Evolutionary conservation across 1,140 invertebrate genomes (phyloP).

Genomic region (Drosophila lowei): DNA sequence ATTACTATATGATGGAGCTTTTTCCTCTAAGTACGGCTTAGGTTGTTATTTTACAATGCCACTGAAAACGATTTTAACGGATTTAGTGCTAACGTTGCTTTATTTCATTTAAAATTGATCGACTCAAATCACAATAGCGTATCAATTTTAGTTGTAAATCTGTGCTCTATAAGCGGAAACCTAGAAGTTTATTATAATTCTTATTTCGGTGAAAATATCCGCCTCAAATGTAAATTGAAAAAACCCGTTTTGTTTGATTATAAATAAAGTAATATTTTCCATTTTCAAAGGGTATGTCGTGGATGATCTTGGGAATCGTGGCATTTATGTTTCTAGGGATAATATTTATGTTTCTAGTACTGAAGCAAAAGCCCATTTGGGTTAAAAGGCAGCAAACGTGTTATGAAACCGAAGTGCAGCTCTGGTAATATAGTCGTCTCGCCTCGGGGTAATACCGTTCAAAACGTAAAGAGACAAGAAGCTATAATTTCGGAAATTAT

Average conservation of each 20-base stretch:
- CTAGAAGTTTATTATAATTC: constrained; percentile 38
- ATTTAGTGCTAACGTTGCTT: constrained; percentile 59
- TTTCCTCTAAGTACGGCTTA: constrained; percentile 51
- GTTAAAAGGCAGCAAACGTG: constrained; percentile 85
- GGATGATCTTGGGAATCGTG: constrained; percentile 67
- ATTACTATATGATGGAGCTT: constrained; percentile 48
- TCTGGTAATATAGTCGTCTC: constrained; percentile 81
- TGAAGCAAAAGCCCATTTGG: constrained; percentile 84
- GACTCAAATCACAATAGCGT: constrained; percentile 41
- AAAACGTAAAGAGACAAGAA: constrained; percentile 36
- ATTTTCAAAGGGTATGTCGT: constrained; percentile 78
- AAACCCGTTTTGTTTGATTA: background rate
- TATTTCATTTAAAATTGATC: no score
- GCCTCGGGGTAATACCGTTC: constrained; percentile 36
- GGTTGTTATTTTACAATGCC: constrained; percentile 59
- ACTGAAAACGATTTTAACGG: constrained; percentile 27
- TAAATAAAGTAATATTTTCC: background rate
- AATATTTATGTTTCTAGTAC: constrained; percentile 82
- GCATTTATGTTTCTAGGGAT: constrained; percentile 81
- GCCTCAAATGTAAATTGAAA: constrained; percentile 27
- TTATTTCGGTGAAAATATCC: constrained; percentile 30
- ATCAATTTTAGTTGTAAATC: constrained; percentile 72
- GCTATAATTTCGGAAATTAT: constrained; percentile 18
- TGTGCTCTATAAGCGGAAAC: constrained; percentile 63
- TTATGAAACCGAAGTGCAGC: constrained; percentile 85